Conservation (phyloP, 2,888 invertebrate species). For the Creontiades dilutus region DNA sequence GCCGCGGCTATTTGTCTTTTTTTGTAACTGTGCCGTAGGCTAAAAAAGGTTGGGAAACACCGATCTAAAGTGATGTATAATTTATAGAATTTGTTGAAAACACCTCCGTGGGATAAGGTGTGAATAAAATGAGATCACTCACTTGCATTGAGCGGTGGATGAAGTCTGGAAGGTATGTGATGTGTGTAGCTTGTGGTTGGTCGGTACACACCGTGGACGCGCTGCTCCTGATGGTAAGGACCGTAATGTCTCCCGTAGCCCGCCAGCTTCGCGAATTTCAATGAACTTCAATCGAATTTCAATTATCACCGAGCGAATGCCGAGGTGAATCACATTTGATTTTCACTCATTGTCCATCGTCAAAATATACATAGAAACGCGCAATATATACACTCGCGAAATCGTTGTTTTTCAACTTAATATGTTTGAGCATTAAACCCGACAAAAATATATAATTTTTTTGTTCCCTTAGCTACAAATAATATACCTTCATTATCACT, state of each 20-base stretch:
- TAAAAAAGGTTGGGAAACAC: too few relatives aligned
- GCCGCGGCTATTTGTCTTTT: too few relatives aligned
- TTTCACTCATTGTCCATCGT: background rate
- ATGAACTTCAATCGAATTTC: background rate
- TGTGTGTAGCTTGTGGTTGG: conserved; percentile 69
- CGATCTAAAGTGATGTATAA: too few relatives aligned
- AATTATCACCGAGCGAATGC: background rate
- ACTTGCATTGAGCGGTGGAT: conserved; percentile 73
- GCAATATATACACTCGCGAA: conserved; percentile 41
- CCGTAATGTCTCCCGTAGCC: conserved; percentile 74
- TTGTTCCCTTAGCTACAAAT: conserved; percentile 69
- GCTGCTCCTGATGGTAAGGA: conserved; percentile 71
- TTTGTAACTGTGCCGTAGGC: too few relatives aligned
- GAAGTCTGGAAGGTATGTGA: conserved; percentile 72
- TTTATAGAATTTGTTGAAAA: too few relatives aligned
- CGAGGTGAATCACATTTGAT: background rate
- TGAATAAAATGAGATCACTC: conserved; percentile 55
- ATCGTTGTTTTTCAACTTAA: conserved; percentile 53
- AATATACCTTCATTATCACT: conserved; percentile 60
- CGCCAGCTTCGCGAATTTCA: conserved; percentile 70
- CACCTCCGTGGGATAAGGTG: too few relatives aligned
- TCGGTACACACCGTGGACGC: conserved; percentile 69
- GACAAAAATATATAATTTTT: conserved; percentile 65
- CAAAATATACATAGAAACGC: conserved; percentile 46
- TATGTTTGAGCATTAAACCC: conserved; percentile 48